Evolutionary conservation across 2,888 invertebrate genomes (phyloP).

Genomic region (Yponomeuta evonymella): DNA sequence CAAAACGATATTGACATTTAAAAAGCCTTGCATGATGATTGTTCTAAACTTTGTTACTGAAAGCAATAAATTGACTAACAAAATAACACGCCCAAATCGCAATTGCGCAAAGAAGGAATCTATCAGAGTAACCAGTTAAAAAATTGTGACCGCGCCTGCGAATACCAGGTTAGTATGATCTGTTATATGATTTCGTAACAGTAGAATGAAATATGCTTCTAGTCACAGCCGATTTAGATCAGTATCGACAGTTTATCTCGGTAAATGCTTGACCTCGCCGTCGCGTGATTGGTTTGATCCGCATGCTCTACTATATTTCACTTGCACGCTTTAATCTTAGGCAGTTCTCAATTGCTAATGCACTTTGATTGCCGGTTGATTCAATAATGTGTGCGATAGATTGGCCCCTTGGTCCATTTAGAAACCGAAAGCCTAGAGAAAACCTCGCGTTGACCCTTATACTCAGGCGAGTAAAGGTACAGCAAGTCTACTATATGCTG

Average conservation of each 20-base stretch:
- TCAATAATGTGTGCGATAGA: neutral
- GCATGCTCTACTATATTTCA: constrained; percentile 5
- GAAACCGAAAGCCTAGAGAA: neutral
- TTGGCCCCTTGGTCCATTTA: neutral
- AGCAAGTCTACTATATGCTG: neutral
- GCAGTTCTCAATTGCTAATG: neutral
- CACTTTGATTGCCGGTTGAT: neutral
- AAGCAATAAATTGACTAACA: neutral
- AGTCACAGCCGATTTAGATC: constrained; percentile 26
- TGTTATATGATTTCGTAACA: constrained; percentile 7
- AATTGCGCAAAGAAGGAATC: neutral
- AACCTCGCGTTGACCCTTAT: neutral
- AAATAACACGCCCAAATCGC: neutral
- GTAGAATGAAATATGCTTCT: constrained; percentile 6
- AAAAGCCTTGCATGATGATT: constrained; percentile 50
- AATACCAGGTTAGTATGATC: neutral
- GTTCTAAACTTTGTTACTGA: constrained; percentile 29
- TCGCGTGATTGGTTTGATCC: constrained; percentile 28
- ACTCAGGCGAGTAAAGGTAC: neutral
- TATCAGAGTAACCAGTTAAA: neutral
- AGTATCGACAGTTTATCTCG: constrained; percentile 34
- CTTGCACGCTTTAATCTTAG: constrained; percentile 3
- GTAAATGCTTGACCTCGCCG: constrained; percentile 34
- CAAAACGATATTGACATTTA: constrained; percentile 45
- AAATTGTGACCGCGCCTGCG: neutral